Evolutionary conservation across 2,888 invertebrate species (phyloP).

Genomic region (Pseudococcus viburni): DNA sequence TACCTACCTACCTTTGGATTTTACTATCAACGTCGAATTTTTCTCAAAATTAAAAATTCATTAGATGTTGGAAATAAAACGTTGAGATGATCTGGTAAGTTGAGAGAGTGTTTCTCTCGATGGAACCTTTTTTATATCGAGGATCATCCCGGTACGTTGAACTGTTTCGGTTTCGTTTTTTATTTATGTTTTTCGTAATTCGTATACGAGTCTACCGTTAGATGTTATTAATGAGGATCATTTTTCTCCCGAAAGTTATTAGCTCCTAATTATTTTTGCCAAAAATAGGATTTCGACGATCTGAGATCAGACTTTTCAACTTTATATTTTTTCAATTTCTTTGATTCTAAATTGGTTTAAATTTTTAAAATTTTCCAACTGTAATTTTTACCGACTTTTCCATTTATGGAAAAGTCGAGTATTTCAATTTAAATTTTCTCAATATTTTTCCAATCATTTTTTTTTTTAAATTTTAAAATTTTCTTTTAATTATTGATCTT

Average conservation of each 20-base stretch:
- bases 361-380: no score
- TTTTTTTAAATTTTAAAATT: no score
- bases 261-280: no score
- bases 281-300: no score
- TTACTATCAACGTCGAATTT: background rate
- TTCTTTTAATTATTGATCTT: no score
- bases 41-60: constrained; percentile 17
- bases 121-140: background rate
- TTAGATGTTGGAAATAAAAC: background rate
- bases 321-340: no score
- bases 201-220: background rate
- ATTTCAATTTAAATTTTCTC: no score
- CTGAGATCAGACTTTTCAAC: no score
- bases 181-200: background rate
- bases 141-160: background rate
- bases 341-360: no score
- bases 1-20: background rate
- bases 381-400: no score
- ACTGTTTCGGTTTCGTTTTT: constrained; percentile 27
- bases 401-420: no score
- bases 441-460: no score
- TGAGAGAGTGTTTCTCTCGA: background rate
- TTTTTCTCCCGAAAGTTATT: constrained; percentile 1
- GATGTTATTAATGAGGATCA: background rate
- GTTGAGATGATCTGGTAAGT: background rate